These are phyloP conservation scores for Lithophane leautieri DNA, from an alignment of 2,888 invertebrate species.

Conservation along the genomic window DNA sequence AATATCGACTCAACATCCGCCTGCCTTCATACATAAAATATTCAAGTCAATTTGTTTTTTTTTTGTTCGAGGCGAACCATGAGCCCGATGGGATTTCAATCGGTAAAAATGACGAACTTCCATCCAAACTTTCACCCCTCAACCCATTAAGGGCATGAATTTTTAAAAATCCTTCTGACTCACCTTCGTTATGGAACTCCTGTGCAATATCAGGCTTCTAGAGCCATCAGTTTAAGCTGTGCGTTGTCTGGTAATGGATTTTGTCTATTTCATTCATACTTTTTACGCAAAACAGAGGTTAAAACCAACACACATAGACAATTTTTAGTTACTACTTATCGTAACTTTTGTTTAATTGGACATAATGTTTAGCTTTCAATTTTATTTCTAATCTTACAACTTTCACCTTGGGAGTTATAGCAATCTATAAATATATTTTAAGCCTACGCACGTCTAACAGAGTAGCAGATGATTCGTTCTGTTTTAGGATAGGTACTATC, in stretches of 20 bases:
- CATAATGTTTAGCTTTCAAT: conserved; percentile 28
- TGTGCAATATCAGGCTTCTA: not conserved
- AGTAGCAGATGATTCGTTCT: not conserved
- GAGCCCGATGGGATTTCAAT: not conserved
- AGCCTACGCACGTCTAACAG: not conserved
- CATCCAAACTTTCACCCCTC: not conserved
- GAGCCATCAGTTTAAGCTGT: not conserved
- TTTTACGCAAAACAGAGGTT: not conserved
- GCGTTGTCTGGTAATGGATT: not conserved
- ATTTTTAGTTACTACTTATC: conserved; percentile 20
- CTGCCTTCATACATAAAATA: conserved; percentile 2
- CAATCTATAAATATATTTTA: conserved; percentile 15
- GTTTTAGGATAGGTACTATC: too few species aligned
- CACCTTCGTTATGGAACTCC: not conserved
- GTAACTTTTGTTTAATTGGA: conserved; percentile 38
- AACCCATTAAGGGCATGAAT: not conserved
- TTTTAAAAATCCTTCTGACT: not conserved
- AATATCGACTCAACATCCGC: not conserved
- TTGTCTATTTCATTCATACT: conserved; percentile 9
- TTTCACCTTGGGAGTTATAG: conserved; percentile 35
- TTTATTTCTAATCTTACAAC: conserved; percentile 30
- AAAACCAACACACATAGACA: not conserved
- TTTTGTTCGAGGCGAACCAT: not conserved
- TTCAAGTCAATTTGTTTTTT: not conserved
- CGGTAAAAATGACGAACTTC: not conserved